Evolutionary conservation across 2,113 vertebrate species (phyloP).

Genomic region (Hippoglossus stenolepis): DNA sequence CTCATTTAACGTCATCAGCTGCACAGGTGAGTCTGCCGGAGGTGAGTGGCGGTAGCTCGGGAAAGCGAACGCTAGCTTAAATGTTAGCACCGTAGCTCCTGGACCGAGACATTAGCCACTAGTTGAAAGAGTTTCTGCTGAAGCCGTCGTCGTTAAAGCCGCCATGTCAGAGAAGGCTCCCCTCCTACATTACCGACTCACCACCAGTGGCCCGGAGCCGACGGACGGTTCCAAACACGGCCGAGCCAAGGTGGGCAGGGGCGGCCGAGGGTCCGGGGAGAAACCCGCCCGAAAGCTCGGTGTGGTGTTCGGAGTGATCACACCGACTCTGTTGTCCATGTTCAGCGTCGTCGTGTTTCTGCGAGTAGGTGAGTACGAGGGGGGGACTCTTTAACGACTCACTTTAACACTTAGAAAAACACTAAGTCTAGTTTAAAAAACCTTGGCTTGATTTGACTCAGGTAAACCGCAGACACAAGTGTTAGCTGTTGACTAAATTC

Average conservation of each 20-base stretch:
- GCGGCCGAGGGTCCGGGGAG: not conserved
- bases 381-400: too few relatives aligned
- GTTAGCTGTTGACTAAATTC: too few relatives aligned
- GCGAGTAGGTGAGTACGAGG: slow-evolving; percentile 83
- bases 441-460: not conserved
- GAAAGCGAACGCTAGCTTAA: not conserved
- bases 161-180: slow-evolving; percentile 84
- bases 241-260: not conserved
- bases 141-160: not conserved
- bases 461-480: not conserved
- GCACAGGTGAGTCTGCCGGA: not conserved
- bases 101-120: not conserved
- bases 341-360: slow-evolving; percentile 91
- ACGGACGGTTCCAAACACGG: slow-evolving; percentile 3
- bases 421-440: too few relatives aligned
- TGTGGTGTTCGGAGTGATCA: slow-evolving; percentile 88
- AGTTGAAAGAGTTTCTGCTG: not conserved
- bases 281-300: slow-evolving; percentile 79
- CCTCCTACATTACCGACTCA: slow-evolving; percentile 86
- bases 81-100: not conserved
- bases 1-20: slow-evolving; percentile 12
- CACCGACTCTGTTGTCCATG: slow-evolving; percentile 90
- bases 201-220: slow-evolving; percentile 51
- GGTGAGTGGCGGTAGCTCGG: not conserved
- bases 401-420: too few relatives aligned